Conservation (phyloP, 2,888 invertebrate species). For the Leptopilina drosophilae region DNA sequence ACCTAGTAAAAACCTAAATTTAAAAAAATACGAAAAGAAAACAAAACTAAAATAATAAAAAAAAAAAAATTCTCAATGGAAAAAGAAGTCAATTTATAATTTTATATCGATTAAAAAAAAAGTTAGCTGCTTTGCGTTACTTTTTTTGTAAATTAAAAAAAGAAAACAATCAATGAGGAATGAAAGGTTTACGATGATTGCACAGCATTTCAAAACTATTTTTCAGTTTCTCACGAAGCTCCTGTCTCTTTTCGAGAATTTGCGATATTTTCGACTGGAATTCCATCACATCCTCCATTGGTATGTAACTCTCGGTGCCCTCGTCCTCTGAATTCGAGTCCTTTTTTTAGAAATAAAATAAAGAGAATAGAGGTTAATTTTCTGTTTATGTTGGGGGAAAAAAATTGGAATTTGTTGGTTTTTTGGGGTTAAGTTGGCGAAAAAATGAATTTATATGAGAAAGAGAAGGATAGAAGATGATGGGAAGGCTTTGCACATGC, state of each 20-base stretch:
- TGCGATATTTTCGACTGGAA: constrained; percentile 89
- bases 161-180: constrained; percentile 66
- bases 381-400: no score
- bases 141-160: not conserved
- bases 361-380: constrained; percentile 4
- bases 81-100: constrained; percentile 11
- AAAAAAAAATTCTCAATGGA: not conserved
- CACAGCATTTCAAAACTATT: constrained; percentile 91
- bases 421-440: not conserved
- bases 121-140: constrained; percentile 38
- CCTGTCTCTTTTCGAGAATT: constrained; percentile 88
- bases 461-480: no score
- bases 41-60: constrained; percentile 57
- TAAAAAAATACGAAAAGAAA: constrained; percentile 49
- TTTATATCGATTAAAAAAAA: constrained; percentile 1
- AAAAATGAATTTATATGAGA: not conserved
- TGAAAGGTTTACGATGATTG: constrained; percentile 72
- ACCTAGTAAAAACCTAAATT: no score
- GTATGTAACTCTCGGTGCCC: constrained; percentile 85
- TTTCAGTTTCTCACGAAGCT: constrained; percentile 88
- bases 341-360: constrained; percentile 74
- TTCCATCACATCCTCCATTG: constrained; percentile 91
- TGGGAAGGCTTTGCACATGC: no score
- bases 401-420: no score
- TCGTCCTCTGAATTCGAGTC: constrained; percentile 88